phyloP scores from a whole-genome alignment of 2,113 vertebrate species.

The Dendrocopos noguchii region DNA sequence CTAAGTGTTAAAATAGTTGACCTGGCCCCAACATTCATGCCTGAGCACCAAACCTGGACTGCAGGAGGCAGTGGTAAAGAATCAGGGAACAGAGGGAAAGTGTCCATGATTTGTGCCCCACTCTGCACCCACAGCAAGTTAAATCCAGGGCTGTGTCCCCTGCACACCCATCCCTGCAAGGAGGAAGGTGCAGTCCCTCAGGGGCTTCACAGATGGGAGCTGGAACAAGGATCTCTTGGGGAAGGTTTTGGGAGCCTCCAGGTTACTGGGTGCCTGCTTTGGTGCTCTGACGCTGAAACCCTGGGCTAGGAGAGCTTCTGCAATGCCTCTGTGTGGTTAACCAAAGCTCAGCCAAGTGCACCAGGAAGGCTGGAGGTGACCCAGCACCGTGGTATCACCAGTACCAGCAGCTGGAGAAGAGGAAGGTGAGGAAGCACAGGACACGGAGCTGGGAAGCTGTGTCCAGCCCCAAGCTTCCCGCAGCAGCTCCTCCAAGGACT shows the following conservation, averaged over 20 bases:
- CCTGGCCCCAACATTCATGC: neutral
- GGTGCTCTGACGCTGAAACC: rapidly evolving
- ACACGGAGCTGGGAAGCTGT: neutral
- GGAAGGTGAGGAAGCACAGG: neutral
- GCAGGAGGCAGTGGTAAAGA: neutral
- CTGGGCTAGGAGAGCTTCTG: rapidly evolving
- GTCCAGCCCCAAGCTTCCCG: neutral
- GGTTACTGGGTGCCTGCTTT: rapidly evolving
- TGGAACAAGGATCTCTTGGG: rapidly evolving
- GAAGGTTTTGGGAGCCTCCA: neutral
- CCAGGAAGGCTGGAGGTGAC: rapidly evolving
- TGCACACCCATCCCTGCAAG: neutral
- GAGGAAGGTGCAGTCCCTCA: neutral
- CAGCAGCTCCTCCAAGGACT: neutral
- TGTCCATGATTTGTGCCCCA: rapidly evolving
- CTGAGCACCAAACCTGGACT: neutral
- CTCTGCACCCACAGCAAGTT: neutral
- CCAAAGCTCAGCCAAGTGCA: rapidly evolving
- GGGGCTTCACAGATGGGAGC: rapidly evolving
- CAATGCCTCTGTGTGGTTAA: rapidly evolving
- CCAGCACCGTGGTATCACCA: rapidly evolving
- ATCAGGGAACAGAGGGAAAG: neutral
- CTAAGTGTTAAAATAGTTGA: neutral
- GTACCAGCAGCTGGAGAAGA: rapidly evolving
- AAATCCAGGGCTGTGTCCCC: rapidly evolving